Base-by-base conservation (phyloP, 2,888 invertebrate species). In the Euphydryas editha region DNA sequence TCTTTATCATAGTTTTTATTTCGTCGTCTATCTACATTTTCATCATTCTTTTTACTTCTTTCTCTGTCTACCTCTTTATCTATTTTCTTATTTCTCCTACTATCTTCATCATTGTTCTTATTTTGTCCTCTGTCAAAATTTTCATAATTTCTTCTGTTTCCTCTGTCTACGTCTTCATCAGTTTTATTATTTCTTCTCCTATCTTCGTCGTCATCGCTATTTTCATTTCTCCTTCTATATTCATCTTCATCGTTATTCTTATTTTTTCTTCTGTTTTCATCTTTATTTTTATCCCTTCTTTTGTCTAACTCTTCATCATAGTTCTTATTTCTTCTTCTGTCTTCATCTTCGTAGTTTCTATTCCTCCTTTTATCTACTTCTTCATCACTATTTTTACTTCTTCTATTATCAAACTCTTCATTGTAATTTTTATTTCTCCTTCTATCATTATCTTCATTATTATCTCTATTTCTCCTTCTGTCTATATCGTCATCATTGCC, bases 101-200 rank as follows among this genome's bases (percentile, higher is more conserved):
- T 54, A 20, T 54, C 17, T 1, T 54, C 54, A 36, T 54, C 30
- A 30, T 30, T 30, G 30, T 54, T 30, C 30, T 15, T 59, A 39
- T 46, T 59, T 15, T 30, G 21, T 5, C 64, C 58, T 61, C 57
- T 68, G 55, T 56, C 15, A 68, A 63, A 44, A 17, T 67, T 66
- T 11, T 74, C 75, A 42, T 73, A 70, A 39, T 70, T 44, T 36
- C 66, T 67, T n/a, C 69, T 51, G 13, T 24, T 70, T 56, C 30
- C 65, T 61, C 55, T 75, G 21, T 47, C 65, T 61, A 70, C 70
- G 47, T 69, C 65, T 51, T 59, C 73, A 36, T 71, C 39, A 55
- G 68, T 56, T 42, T 69, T 65, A 51, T 55, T 69, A 39, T 56
- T 59, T 58, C 36, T 59, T 57, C 62, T 59, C 61, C 55, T 68